Percentiles rank a stretch among this genome's conserved stretches.
These are phyloP conservation scores for Epinephelus awoara DNA, from an alignment of 2,797 vertebrate genomes.

Conservation along the genomic window DNA sequence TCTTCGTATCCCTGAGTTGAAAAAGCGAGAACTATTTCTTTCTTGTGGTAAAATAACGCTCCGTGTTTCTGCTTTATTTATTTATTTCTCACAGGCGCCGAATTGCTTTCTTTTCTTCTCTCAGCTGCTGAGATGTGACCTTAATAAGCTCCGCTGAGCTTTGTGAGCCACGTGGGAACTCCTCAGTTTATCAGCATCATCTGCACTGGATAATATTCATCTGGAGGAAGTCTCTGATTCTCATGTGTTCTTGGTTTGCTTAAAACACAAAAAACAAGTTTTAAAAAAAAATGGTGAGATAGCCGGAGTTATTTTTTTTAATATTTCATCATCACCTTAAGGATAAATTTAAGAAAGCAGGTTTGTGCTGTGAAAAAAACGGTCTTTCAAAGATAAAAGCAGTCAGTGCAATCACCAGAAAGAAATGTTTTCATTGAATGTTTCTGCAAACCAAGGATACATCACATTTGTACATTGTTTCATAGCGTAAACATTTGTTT, in stretches of 20 bases:
- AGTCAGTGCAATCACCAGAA: too few relatives aligned
- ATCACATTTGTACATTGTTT: too few relatives aligned
- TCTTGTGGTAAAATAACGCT: slow-evolving; percentile 22
- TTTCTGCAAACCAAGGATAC: too few relatives aligned
- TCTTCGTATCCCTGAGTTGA: slow-evolving; percentile 7
- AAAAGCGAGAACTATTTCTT: slow-evolving; percentile 13
- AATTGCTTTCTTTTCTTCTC: slow-evolving; percentile 30
- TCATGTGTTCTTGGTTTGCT: slow-evolving; percentile 23
- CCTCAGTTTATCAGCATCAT: slow-evolving; percentile 34
- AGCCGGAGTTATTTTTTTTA: background rate
- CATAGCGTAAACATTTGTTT: too few relatives aligned
- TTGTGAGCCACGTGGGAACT: slow-evolving; percentile 55
- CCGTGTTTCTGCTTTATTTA: background rate
- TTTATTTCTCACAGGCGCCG: background rate
- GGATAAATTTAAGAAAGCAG: background rate
- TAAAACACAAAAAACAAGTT: slow-evolving; percentile 7
- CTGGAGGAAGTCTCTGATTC: slow-evolving; percentile 13
- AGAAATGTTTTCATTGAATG: too few relatives aligned
- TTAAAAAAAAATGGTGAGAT: too few relatives aligned
- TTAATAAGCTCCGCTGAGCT: slow-evolving; percentile 74
- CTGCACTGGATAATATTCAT: slow-evolving; percentile 20
- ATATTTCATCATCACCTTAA: background rate
- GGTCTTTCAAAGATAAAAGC: too few relatives aligned
- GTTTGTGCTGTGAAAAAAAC: background rate
- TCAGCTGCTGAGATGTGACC: slow-evolving; percentile 61